Percentiles rank a stretch among this genome's conserved stretches.
Evolutionary conservation across 2,113 vertebrate genomes (phyloP).

Genomic region (Delphinapterus leucas): DNA sequence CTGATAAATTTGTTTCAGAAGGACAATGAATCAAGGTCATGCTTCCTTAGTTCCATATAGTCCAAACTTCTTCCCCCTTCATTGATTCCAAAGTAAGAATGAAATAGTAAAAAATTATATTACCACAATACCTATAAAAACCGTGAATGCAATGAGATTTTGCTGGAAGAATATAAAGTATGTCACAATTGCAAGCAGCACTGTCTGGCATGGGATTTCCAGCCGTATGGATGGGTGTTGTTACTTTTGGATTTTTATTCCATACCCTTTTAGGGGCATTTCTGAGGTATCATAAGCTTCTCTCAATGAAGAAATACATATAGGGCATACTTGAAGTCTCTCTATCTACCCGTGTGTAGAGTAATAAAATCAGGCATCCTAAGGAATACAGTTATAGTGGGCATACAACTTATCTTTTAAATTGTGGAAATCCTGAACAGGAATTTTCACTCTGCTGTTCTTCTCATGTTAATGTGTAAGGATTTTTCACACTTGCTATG

Average conservation of each 20-base stretch:
- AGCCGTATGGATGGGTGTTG: neutral
- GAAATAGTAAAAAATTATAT: slow-evolving; percentile 28
- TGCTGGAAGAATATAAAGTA: slow-evolving; percentile 4
- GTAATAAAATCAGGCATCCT: slow-evolving; percentile 8
- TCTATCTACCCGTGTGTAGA: neutral
- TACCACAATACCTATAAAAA: slow-evolving; percentile 23
- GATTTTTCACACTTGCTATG: slow-evolving; percentile 58
- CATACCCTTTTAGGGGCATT: neutral
- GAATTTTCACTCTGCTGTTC: neutral
- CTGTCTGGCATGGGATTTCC: neutral
- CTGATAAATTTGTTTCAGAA: slow-evolving; percentile 37
- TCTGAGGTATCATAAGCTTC: neutral
- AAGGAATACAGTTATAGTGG: neutral
- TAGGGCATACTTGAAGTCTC: neutral
- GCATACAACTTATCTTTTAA: neutral
- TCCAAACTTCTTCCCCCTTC: neutral
- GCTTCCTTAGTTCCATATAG: neutral
- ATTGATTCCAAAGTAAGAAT: slow-evolving; percentile 28
- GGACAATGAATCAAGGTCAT: neutral
- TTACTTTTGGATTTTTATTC: neutral
- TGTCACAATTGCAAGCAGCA: neutral
- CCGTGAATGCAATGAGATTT: neutral
- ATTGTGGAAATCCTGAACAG: neutral
- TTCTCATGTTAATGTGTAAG: neutral
- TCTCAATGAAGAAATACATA: neutral